Evolutionary conservation across 1,140 invertebrate species (phyloP).

Genomic region (Drosophila truncata): DNA sequence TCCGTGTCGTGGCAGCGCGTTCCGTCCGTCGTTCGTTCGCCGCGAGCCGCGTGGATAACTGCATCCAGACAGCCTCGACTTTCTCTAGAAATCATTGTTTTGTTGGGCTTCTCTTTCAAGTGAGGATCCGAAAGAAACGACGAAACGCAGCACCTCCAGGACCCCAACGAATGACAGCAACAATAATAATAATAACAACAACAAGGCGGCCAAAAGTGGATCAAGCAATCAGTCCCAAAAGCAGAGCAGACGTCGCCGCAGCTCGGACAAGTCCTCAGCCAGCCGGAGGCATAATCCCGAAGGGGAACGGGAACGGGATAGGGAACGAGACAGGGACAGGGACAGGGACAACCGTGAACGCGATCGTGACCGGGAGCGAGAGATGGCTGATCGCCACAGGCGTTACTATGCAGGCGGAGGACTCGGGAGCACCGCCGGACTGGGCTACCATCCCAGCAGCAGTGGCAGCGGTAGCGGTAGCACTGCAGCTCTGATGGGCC

Average conservation of each 20-base stretch:
- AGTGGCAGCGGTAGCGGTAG: conserved; percentile 41
- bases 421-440: conserved; percentile 42
- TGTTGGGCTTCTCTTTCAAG: conserved; percentile 57
- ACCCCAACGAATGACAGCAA: conserved; percentile 74
- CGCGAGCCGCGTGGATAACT: conserved; percentile 63
- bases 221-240: conserved; percentile 39
- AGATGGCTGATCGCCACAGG: conserved; percentile 81
- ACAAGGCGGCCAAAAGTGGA: conserved; percentile 35
- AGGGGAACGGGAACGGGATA: conserved; percentile 50
- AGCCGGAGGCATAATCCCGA: conserved; percentile 62
- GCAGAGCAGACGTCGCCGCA: conserved; percentile 67
- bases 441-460: conserved; percentile 48
- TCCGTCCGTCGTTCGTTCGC: conserved; percentile 60
- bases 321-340: conserved; percentile 30
- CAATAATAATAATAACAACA: conserved; percentile 54
- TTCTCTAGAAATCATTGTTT: conserved; percentile 32
- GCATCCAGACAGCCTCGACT: conserved; percentile 30
- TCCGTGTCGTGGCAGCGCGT: conserved; percentile 78
- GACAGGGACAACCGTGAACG: conserved; percentile 32
- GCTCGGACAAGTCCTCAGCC: conserved; percentile 66
- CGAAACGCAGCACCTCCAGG: conserved; percentile 48
- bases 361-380: conserved; percentile 49
- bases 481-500: conserved; percentile 53
- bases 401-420: conserved; percentile 78
- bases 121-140: conserved; percentile 58